phyloP scores from a whole-genome alignment of 2,888 invertebrate genomes.

The Parnassius apollo region DNA sequence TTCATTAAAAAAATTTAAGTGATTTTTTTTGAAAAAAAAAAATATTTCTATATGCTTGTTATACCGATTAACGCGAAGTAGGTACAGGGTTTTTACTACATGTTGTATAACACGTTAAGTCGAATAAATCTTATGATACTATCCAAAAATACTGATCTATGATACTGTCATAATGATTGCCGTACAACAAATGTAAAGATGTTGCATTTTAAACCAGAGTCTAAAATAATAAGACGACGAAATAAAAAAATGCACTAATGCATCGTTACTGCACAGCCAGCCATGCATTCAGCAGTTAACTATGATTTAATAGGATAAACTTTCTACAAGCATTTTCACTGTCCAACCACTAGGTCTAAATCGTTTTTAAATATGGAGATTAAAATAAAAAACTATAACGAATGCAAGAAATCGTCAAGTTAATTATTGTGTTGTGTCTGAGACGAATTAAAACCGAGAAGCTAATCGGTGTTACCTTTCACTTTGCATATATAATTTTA shows the following conservation, averaged over 20 bases:
- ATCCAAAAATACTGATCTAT: too few species aligned
- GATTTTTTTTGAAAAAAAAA: too few species aligned
- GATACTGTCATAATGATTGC: too few species aligned
- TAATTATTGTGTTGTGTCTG: conserved; percentile 22
- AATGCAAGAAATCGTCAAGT: conserved; percentile 16
- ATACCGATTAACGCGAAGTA: too few species aligned
- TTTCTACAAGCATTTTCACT: conserved; percentile 19
- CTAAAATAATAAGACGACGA: too few species aligned
- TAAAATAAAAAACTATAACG: conserved; percentile 15
- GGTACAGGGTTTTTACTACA: too few species aligned
- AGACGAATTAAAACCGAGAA: conserved; percentile 32
- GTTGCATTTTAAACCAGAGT: not conserved
- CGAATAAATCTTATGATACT: too few species aligned
- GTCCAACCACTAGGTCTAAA: conserved; percentile 13
- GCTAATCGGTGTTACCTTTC: conserved; percentile 34
- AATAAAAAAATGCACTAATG: conserved; percentile 6
- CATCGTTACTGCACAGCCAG: conserved; percentile 5
- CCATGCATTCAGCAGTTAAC: conserved; percentile 12
- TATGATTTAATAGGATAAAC: conserved; percentile 20
- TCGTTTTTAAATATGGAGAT: conserved; percentile 21
- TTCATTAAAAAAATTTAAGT: too few species aligned
- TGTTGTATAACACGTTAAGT: too few species aligned
- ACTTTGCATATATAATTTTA: conserved; percentile 28
- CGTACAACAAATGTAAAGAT: not conserved
- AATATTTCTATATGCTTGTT: too few species aligned